Evolutionary conservation across 53 echinoderm and acorn worm genomes (phyloP), one percentile per base, ranked within the genome.

Genomic region (Antedon mediterranea): DNA sequence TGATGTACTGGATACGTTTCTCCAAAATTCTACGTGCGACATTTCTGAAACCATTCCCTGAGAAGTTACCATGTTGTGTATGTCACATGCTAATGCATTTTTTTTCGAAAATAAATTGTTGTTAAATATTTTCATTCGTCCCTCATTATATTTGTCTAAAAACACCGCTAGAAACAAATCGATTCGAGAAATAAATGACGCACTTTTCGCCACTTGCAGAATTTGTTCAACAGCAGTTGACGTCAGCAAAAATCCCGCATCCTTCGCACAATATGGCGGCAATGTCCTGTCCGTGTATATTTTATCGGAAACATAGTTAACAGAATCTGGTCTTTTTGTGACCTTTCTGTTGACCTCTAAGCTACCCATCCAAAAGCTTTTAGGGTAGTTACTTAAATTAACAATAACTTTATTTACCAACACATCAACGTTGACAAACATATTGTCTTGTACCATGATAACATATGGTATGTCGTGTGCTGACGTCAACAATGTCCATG

Each of bases 201-300:
- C 57, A 23, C 23, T 57, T 8, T 8, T 1, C 2, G 57, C 57
- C 9, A 23, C 2, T 57, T 18, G 2, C 2, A 57, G 57, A 3
- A 57, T 26, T 26, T 57, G 9, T 23, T 18, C 9, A 15, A 57
- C 23, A 2, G 57, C 57, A 3, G 3, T 8, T 3, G 57, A 57
- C 3, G 89, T 85, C 0, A 93, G 70, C 18, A 93, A 86, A 41
- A 80, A 93, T 3, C 94, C 90, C 30, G 90, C 90, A 29, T 90
- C 90, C 1, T 75, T 43, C 0, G 90, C 88, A 34, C 94, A 93
- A 73, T 89, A 89, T 20, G 90, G 89, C 23, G 90, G 90, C 80
- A 88, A 89, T 26, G 76, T 30, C 0, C 72, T n/a, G 0, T 74
- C 81, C 0, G 75, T 34, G 33, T 72, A 90, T 13, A 81, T 72